phyloP scores from a whole-genome alignment of 2,113 vertebrate species.

The Tachysurus fulvidraco region DNA sequence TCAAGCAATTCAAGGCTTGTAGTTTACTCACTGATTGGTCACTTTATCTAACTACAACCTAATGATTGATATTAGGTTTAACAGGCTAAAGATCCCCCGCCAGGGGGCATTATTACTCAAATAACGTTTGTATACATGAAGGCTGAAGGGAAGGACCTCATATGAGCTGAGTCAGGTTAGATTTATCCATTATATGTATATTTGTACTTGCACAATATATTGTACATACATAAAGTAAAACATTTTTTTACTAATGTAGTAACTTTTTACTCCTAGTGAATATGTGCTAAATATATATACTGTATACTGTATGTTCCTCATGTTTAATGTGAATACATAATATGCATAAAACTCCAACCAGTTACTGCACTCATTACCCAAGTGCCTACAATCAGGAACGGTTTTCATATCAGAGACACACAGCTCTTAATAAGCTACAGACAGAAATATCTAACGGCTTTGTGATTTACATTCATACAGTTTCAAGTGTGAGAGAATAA shows the following conservation, averaged over 20 bases:
- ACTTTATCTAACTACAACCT: not conserved
- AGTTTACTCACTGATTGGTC: not conserved
- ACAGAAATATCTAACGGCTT: not conserved
- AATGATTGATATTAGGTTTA: not conserved
- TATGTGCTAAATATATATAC: not conserved
- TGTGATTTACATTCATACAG: not conserved
- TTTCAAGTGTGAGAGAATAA: not conserved
- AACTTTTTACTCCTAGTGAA: not conserved
- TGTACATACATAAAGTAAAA: not conserved
- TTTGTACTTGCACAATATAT: not conserved
- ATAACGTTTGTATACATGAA: not conserved
- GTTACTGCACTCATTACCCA: not conserved
- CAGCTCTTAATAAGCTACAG: not conserved
- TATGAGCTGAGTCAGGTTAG: too few relatives aligned
- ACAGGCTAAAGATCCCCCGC: not conserved
- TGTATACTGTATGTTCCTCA: not conserved
- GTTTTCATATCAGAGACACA: not conserved
- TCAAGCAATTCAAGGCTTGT: not conserved
- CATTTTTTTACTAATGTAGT: too few relatives aligned
- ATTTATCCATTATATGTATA: not conserved
- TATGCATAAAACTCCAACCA: not conserved
- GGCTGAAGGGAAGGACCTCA: not conserved
- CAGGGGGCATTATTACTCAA: conserved; percentile 5
- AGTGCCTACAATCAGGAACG: too few relatives aligned
- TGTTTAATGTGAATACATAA: not conserved